Percentiles rank a stretch among this genome's conserved stretches.
Evolutionary conservation across 2,888 invertebrate genomes (phyloP).

Genomic region (Ormia ochracea): DNA sequence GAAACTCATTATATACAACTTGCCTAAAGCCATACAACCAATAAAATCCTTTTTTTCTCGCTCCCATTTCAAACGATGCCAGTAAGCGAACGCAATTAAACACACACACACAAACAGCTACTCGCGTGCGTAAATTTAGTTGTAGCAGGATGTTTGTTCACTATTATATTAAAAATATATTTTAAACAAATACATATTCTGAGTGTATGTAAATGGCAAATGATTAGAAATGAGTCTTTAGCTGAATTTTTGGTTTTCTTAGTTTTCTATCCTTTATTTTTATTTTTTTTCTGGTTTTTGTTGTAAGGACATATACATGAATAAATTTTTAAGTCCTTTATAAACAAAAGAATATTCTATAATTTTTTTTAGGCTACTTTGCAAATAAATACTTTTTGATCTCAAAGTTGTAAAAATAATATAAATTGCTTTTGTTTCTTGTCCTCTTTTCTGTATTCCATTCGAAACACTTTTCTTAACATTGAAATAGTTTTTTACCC

Average conservation of each 20-base stretch:
- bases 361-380: background rate
- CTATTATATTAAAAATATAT: constrained; percentile 3
- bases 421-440: constrained; percentile 17
- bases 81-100: background rate
- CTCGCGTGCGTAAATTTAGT: background rate
- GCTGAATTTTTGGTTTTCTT: background rate
- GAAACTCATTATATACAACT: constrained; percentile 71
- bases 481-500: constrained; percentile 25
- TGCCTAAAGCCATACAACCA: constrained; percentile 67
- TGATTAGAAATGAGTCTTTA: constrained; percentile 27
- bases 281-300: background rate
- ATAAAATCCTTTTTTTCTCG: constrained; percentile 63
- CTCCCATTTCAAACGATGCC: background rate
- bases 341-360: constrained; percentile 56
- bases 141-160: background rate
- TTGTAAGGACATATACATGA: constrained; percentile 50
- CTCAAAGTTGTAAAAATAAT: constrained; percentile 54
- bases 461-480: background rate
- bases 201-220: background rate
- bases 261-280: too few relatives aligned
- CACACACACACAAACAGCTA: background rate
- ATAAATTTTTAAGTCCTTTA: constrained; percentile 66
- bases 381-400: constrained; percentile 63
- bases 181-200: constrained; percentile 30
- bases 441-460: background rate